phyloP scores from a whole-genome alignment of 2,113 vertebrate species.

The Daphoenositta chrysoptera region DNA sequence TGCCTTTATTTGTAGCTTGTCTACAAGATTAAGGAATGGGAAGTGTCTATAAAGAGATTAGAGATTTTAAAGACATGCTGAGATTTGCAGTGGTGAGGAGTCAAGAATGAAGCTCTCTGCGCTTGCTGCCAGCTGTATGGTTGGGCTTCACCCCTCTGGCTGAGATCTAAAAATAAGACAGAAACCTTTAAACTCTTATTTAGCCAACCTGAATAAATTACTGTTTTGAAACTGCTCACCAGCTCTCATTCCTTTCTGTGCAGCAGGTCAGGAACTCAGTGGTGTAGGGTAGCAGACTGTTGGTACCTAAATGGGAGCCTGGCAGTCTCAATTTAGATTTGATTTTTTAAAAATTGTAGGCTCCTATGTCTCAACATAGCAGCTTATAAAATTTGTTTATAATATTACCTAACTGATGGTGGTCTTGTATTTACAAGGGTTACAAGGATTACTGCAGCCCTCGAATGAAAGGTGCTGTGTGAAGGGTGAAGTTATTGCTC shows the following conservation, averaged over 20 bases:
- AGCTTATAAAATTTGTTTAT: constrained; percentile 14
- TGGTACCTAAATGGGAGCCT: neutral
- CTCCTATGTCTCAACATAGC: neutral
- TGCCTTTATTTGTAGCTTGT: neutral
- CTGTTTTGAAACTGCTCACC: neutral
- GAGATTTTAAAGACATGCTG: neutral
- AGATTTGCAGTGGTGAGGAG: neutral
- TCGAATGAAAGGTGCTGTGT: neutral
- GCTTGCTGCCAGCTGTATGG: neutral
- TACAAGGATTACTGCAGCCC: neutral
- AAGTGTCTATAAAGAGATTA: neutral
- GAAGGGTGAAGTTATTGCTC: neutral
- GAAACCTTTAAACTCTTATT: neutral
- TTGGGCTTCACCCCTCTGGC: neutral
- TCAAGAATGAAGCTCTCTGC: neutral
- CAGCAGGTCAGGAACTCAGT: neutral
- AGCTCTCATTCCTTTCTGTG: neutral
- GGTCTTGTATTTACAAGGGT: neutral
- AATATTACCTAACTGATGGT: neutral
- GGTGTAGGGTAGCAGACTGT: neutral
- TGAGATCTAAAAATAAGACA: neutral
- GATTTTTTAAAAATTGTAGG: neutral
- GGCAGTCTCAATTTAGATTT: neutral
- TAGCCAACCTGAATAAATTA: neutral
- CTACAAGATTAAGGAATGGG: neutral